Percentiles rank a stretch among this genome's conserved stretches.
phyloP scores from a whole-genome alignment of 2,888 invertebrate species.

The Hirtodrosophila histrioides region DNA sequence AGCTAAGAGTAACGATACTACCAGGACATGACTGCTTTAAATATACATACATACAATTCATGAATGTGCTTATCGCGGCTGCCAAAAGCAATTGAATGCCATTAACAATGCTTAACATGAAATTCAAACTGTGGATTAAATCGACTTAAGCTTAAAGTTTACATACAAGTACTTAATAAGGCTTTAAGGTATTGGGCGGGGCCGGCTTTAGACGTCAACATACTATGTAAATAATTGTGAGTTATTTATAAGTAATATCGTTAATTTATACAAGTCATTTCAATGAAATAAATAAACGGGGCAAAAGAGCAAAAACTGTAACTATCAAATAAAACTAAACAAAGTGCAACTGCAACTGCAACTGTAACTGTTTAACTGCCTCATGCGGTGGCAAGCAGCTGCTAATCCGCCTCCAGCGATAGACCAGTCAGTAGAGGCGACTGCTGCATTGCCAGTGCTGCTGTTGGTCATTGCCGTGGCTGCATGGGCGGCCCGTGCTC shows the following conservation, averaged over 20 bases:
- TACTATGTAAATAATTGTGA: constrained; percentile 39
- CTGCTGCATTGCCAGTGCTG: constrained; percentile 22
- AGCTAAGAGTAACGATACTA: constrained; percentile 7
- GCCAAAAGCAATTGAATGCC: constrained; percentile 15
- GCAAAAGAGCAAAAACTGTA: constrained; percentile 39
- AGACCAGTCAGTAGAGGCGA: constrained; percentile 24
- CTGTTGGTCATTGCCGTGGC: constrained; percentile 83
- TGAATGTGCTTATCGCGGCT: constrained; percentile 42
- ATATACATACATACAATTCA: constrained; percentile 47
- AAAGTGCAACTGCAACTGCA: constrained; percentile 40
- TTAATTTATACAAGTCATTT: constrained; percentile 66
- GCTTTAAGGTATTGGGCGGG: constrained; percentile 47
- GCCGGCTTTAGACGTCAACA: constrained; percentile 30
- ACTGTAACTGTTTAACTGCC: constrained; percentile 14
- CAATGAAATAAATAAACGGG: constrained; percentile 63
- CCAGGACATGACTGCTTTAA: constrained; percentile 44
- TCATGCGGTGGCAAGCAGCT: constrained; percentile 22
- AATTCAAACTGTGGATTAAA: constrained; percentile 25
- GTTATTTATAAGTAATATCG: constrained; percentile 46
- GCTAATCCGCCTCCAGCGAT: constrained; percentile 42
- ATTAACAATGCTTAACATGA: constrained; percentile 40
- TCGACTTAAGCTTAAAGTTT: constrained; percentile 46
- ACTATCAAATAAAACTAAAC: constrained; percentile 55
- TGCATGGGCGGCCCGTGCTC: constrained; percentile 82
- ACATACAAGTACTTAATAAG: constrained; percentile 51